Evolutionary conservation across 2,797 vertebrate genomes (phyloP).

Genomic region (Lepidocolaptes lacrymiger): DNA sequence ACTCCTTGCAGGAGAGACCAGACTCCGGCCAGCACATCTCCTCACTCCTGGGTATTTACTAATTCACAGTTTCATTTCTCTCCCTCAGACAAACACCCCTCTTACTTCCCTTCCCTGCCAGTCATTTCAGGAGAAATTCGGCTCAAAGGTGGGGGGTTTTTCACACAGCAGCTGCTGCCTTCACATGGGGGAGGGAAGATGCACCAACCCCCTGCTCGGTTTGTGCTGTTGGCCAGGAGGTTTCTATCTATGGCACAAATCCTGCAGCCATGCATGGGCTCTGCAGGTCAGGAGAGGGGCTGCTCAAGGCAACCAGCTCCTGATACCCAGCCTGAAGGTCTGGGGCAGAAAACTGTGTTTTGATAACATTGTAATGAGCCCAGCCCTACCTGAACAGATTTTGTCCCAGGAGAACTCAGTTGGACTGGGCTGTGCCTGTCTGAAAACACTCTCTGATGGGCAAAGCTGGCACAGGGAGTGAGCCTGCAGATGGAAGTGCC

Average conservation of each 20-base stretch:
- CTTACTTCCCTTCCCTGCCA: neutral
- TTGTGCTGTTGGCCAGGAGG: neutral
- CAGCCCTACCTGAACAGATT: neutral
- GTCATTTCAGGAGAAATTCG: neutral
- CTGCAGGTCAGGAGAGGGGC: neutral
- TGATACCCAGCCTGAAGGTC: neutral
- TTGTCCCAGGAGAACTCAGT: neutral
- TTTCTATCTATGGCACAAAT: neutral
- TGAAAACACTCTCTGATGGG: neutral
- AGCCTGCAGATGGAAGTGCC: neutral
- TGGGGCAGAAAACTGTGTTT: neutral
- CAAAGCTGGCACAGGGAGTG: neutral
- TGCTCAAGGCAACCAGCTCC: neutral
- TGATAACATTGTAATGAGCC: neutral
- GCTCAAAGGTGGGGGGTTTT: neutral
- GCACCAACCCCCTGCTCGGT: neutral
- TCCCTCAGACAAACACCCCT: neutral
- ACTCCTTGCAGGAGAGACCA: neutral
- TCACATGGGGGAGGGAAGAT: neutral
- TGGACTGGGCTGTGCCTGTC: neutral
- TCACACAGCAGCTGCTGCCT: slow-evolving; percentile 37
- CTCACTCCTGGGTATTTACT: neutral
- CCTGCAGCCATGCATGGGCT: neutral
- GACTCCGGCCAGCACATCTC: neutral
- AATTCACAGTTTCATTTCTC: neutral